Conservation (phyloP, 2,113 vertebrate species). For the Apaloderma vittatum region DNA sequence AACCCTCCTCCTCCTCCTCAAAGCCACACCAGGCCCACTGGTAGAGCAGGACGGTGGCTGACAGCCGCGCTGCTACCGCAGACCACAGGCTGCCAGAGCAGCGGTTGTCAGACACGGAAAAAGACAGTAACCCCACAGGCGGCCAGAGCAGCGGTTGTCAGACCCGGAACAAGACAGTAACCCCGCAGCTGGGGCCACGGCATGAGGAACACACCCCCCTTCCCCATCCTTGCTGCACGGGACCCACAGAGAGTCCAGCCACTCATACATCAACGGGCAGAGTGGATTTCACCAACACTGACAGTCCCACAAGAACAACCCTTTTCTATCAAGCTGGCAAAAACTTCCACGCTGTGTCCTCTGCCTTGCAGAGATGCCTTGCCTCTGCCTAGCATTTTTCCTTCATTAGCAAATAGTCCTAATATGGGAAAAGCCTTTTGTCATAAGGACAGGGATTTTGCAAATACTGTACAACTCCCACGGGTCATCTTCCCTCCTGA, state of each 20-base stretch:
- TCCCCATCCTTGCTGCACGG: neutral
- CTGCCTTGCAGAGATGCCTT: neutral
- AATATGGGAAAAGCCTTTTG: constrained; percentile 36
- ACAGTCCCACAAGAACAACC: neutral
- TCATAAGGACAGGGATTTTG: constrained; percentile 19
- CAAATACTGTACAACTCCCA: constrained; percentile 34
- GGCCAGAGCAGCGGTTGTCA: neutral
- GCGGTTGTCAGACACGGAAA: neutral
- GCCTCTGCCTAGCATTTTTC: constrained; percentile 30
- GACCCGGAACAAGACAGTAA: accelerated
- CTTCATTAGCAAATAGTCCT: neutral
- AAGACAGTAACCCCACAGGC: accelerated
- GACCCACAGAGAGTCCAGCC: neutral
- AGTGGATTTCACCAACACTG: neutral
- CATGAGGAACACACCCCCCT: accelerated
- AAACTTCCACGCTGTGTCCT: neutral
- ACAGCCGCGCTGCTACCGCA: accelerated
- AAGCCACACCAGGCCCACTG: neutral
- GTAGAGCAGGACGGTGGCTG: neutral
- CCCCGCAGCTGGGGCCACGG: accelerated
- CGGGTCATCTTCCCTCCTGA: neutral
- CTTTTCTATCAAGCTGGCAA: neutral
- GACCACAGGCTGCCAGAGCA: neutral
- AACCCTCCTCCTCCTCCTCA: neutral
- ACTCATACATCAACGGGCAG: neutral